Percentiles rank a stretch among this genome's conserved stretches.
phyloP scores from a whole-genome alignment of 2,888 invertebrate genomes.

The Pristionchus exspectatus region DNA sequence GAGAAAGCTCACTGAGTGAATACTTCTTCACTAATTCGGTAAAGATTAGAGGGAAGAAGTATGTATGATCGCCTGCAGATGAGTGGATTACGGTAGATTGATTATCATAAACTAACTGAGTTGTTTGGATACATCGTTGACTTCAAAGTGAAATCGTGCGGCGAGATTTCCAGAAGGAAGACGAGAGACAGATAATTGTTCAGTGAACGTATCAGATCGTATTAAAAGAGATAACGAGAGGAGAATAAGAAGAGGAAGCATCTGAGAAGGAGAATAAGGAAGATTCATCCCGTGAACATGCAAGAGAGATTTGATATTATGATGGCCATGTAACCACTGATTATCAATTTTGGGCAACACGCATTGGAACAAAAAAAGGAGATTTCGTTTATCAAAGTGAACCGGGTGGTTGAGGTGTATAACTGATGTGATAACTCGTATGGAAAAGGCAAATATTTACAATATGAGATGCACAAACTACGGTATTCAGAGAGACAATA shows the following conservation, averaged over 20 bases:
- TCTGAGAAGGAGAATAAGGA: not conserved
- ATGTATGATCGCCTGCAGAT: constrained; percentile 55
- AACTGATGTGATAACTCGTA: constrained; percentile 28
- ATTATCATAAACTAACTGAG: constrained; percentile 36
- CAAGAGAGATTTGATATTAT: not conserved
- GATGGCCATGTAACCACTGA: constrained; percentile 13
- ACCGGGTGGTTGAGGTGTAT: not conserved
- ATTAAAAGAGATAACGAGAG: not conserved
- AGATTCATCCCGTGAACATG: not conserved
- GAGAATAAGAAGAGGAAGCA: constrained; percentile 35
- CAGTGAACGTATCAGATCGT: constrained; percentile 54
- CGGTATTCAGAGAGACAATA: not conserved
- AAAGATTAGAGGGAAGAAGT: constrained; percentile 80
- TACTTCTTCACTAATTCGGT: constrained; percentile 84
- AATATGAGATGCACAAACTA: constrained; percentile 35
- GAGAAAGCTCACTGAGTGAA: constrained; percentile 91
- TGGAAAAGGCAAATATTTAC: constrained; percentile 27
- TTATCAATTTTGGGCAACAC: not conserved
- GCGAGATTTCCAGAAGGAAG: constrained; percentile 56
- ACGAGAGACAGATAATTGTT: constrained; percentile 56
- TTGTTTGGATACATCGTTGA: constrained; percentile 46
- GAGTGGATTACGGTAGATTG: not conserved
- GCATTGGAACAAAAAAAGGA: no score
- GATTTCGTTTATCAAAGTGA: constrained; percentile 37
- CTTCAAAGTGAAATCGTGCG: constrained; percentile 56